phyloP scores from a whole-genome alignment of 2,113 vertebrate species.

The Sigmodon hispidus region DNA sequence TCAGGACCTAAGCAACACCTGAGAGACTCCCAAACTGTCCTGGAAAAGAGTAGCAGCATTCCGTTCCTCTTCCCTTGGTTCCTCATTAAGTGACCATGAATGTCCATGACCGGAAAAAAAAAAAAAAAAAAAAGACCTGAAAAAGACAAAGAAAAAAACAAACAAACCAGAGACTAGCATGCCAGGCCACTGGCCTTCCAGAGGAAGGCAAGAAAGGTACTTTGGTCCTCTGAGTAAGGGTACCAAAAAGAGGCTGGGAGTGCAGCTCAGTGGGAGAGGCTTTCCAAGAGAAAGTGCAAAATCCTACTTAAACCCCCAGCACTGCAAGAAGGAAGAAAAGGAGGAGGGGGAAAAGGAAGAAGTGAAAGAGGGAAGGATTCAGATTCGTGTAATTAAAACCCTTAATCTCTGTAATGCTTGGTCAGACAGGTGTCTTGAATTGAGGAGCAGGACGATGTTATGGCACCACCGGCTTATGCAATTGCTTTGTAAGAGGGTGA shows the following conservation, averaged over 20 bases:
- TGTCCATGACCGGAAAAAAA: background rate
- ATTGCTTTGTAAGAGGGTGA: background rate
- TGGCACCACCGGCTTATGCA: background rate
- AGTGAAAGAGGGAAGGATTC: background rate
- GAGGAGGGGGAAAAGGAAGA: no score
- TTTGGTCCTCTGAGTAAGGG: background rate
- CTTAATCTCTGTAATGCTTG: background rate
- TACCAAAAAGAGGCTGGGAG: background rate
- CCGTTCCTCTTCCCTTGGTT: constrained; percentile 17
- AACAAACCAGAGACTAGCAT: background rate
- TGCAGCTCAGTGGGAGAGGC: background rate
- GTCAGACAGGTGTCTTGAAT: background rate
- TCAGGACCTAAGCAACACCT: background rate
- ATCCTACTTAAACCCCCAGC: background rate
- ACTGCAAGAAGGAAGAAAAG: background rate
- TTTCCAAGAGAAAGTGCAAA: background rate
- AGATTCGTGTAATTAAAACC: background rate
- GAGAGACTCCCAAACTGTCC: background rate
- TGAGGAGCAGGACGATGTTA: background rate
- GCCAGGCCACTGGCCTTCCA: accelerated
- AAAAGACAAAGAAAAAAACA: background rate
- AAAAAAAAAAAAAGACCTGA: background rate
- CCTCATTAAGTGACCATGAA: constrained; percentile 36
- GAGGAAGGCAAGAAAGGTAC: background rate
- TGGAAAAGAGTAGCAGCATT: background rate